Evolutionary conservation across 2,888 invertebrate species (phyloP).

Genomic region (Ichneumoninae sp.): DNA sequence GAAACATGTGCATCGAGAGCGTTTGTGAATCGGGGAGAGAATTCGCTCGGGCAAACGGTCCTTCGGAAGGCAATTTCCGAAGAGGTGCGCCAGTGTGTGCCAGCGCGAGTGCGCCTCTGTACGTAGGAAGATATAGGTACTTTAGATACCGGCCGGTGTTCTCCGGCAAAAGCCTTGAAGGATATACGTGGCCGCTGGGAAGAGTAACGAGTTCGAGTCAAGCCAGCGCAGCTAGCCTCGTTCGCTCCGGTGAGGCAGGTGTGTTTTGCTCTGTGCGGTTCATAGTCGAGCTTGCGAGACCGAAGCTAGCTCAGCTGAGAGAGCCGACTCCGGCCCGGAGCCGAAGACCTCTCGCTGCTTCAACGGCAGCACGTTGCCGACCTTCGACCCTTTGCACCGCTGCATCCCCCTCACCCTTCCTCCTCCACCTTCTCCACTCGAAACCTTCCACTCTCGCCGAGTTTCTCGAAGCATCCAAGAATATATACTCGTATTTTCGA

Average conservation of each 20-base stretch:
- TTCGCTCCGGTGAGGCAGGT: slow-evolving; percentile 72
- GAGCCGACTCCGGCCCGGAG: slow-evolving; percentile 29
- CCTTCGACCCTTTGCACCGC: slow-evolving; percentile 77
- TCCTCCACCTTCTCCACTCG: slow-evolving; percentile 10
- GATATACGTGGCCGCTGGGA: slow-evolving; percentile 64
- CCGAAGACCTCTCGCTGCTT: slow-evolving; percentile 64
- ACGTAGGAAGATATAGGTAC: slow-evolving; percentile 47
- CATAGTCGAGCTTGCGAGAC: slow-evolving; percentile 45
- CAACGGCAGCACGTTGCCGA: slow-evolving; percentile 81
- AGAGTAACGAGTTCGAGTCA: slow-evolving; percentile 77
- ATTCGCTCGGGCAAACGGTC: slow-evolving; percentile 15
- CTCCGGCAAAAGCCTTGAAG: slow-evolving; percentile 44
- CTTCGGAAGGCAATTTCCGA: slow-evolving; percentile 36
- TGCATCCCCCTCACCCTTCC: slow-evolving; percentile 73
- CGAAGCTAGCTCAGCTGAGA: not conserved
- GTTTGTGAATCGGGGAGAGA: slow-evolving; percentile 4
- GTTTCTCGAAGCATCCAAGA: slow-evolving; percentile 20
- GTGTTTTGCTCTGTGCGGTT: slow-evolving; percentile 73
- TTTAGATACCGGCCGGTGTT: slow-evolving; percentile 46
- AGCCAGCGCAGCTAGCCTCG: slow-evolving; percentile 62
- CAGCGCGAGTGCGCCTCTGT: not conserved
- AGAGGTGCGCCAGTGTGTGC: slow-evolving; percentile 38
- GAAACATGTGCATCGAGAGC: not conserved
- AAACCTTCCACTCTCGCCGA: slow-evolving; percentile 21
- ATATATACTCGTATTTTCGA: slow-evolving; percentile 20